Evolutionary conservation across 1,140 invertebrate genomes (phyloP), one percentile per base, ranked within the genome.

Genomic region (Chlorops oryzae): DNA sequence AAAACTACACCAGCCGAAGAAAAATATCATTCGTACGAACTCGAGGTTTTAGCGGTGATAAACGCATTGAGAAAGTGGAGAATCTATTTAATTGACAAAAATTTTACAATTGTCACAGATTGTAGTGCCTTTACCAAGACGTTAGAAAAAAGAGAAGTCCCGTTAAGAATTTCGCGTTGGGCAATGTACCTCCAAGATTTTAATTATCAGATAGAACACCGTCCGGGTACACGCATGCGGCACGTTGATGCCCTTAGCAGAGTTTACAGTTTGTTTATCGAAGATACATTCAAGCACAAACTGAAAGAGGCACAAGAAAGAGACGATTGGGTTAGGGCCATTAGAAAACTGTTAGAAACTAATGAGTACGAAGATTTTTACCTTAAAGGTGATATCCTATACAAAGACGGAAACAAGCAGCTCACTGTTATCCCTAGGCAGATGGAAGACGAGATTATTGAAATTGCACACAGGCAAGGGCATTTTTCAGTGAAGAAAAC

Each of bases 1-100:
- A 48, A 46, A 35, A 61, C 54, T 10, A 50, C 43, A n/a, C 47
- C 44, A 3, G 41, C 51, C 24, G 51, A 65, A 52, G 42, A 41
- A 15, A 51, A 47, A n/a, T 62, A 59, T 40, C 61, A 59, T 50
- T 57, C 51, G n/a, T 62, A 56, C 34, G 58, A 64, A 32, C 17
- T 57, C 1, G 56, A 63, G 41, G 50, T 50, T 17, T 35, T 66
- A 15, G 61, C 57, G 17, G 41, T 51, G 6, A 23, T 46, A 6
- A 17, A 39, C 7, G 34, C 50, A 3, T 17, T 52, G 5, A 45
- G 50, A 39, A 47, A 52, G 22, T 56, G 49, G 38, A 25, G 49
- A 9, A 18, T 43, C 5, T 51, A 47, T 47, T 18, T 48, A 9
- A 10, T 55, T 10, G 40, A 39, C 15, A 37, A 42, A 15, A 17